Evolutionary conservation across 1,140 invertebrate genomes (phyloP).

Genomic region (Capitella teleta): DNA sequence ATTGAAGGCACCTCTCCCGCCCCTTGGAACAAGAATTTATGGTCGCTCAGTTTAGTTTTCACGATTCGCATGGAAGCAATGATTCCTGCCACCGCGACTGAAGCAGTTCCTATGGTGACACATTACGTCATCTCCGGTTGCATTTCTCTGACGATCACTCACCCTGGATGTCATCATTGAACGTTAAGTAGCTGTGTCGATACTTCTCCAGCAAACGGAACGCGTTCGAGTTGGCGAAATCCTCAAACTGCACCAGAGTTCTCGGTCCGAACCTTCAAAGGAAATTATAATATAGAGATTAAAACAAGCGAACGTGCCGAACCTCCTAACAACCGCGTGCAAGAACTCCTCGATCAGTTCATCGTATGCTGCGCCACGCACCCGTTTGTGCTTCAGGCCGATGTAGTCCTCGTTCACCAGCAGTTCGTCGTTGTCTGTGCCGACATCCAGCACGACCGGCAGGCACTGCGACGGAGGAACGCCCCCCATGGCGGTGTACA

Average conservation of each 20-base stretch:
- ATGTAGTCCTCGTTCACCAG: slow-evolving; percentile 74
- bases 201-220: slow-evolving; percentile 83
- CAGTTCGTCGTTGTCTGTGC: slow-evolving; percentile 68
- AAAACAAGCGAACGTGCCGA: neutral
- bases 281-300: neutral
- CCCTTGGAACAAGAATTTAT: slow-evolving; percentile 79
- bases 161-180: slow-evolving; percentile 90
- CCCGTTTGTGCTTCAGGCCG: slow-evolving; percentile 72
- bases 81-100: slow-evolving; percentile 81
- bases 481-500: slow-evolving; percentile 85
- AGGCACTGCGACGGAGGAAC: slow-evolving; percentile 87
- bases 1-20: slow-evolving; percentile 60
- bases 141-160: too few species aligned
- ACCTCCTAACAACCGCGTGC: slow-evolving; percentile 12
- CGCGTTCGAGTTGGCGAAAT: slow-evolving; percentile 89
- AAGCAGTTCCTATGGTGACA: slow-evolving; percentile 62
- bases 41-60: slow-evolving; percentile 61
- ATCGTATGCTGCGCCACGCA: slow-evolving; percentile 52
- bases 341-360: slow-evolving; percentile 18
- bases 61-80: slow-evolving; percentile 71
- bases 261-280: slow-evolving; percentile 34
- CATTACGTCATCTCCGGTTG: too few species aligned
- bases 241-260: slow-evolving; percentile 72
- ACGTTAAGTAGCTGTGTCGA: slow-evolving; percentile 72
- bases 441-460: slow-evolving; percentile 84